Conservation (phyloP, 2,113 vertebrate species). For the Aspiorhynchus laticeps region DNA sequence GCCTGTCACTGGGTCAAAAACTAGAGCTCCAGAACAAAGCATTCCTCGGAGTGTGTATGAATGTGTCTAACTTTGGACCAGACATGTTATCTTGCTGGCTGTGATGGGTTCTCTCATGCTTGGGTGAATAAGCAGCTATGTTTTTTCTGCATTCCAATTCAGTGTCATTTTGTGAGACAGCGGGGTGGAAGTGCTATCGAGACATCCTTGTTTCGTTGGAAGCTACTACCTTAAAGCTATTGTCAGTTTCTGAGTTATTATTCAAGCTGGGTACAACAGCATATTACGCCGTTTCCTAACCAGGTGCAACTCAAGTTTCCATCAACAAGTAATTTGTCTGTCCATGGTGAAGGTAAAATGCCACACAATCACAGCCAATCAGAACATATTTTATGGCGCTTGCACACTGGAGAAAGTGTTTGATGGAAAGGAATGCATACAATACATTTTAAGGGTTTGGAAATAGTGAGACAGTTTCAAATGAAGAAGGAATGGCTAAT, state of each 20-base stretch:
- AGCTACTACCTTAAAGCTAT: neutral
- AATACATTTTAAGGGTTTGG: slow-evolving; percentile 13
- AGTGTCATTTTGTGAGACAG: slow-evolving; percentile 26
- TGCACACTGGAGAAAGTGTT: neutral
- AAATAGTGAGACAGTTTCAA: neutral
- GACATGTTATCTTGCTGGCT: slow-evolving; percentile 13
- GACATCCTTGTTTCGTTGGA: neutral
- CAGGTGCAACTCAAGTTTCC: slow-evolving; percentile 8
- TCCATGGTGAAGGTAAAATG: neutral
- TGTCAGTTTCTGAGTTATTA: neutral
- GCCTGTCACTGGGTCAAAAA: slow-evolving; percentile 42
- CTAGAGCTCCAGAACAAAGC: slow-evolving; percentile 30
- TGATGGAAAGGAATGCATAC: neutral
- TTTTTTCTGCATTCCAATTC: slow-evolving; percentile 19
- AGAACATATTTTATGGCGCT: neutral
- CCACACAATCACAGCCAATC: neutral
- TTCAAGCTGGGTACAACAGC: neutral
- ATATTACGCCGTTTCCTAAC: neutral
- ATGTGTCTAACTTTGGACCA: slow-evolving; percentile 35
- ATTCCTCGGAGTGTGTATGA: slow-evolving; percentile 24
- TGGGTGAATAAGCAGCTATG: slow-evolving; percentile 32
- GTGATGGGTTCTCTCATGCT: slow-evolving; percentile 39
- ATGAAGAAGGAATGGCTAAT: neutral
- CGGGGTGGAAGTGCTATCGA: neutral
- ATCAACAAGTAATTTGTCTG: neutral